Evolutionary conservation across 2,113 vertebrate genomes (phyloP).

Genomic region (Chrysochloris asiatica): DNA sequence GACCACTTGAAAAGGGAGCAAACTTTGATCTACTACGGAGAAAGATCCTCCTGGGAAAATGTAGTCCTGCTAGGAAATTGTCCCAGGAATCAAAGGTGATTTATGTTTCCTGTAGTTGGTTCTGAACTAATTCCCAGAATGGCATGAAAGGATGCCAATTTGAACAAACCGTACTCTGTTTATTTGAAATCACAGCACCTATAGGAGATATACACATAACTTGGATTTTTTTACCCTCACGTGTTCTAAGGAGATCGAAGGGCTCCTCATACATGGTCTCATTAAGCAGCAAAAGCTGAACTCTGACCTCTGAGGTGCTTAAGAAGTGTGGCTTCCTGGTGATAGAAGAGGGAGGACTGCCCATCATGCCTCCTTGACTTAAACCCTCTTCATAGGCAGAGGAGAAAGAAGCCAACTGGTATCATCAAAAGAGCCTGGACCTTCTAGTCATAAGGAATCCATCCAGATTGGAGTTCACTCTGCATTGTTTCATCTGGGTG

Average conservation of each 20-base stretch:
- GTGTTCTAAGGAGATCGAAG: constrained; percentile 76
- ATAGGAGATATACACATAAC: constrained; percentile 66
- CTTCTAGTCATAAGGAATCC: background rate
- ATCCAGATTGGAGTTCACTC: background rate
- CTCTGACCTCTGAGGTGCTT: background rate
- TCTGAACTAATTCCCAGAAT: constrained; percentile 81
- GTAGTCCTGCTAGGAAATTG: constrained; percentile 73
- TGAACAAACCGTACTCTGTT: constrained; percentile 79
- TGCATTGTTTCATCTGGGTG: background rate
- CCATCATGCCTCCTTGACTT: background rate
- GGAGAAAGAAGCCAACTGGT: background rate
- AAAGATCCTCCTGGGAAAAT: constrained; percentile 75
- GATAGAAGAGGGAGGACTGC: constrained; percentile 45
- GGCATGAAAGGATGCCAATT: constrained; percentile 78
- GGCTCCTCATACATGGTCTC: constrained; percentile 71
- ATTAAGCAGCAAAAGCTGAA: constrained; percentile 69
- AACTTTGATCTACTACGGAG: constrained; percentile 78
- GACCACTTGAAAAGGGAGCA: constrained; percentile 71
- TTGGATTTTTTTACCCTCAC: constrained; percentile 67
- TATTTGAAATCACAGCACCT: constrained; percentile 79
- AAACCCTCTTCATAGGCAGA: background rate
- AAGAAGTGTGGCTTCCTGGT: constrained; percentile 43
- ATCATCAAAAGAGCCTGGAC: background rate
- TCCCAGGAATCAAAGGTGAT: constrained; percentile 77
- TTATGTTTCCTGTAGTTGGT: constrained; percentile 79